Base-by-base conservation (phyloP, 2,888 invertebrate genomes). In the Ophion slaviceki region DNA sequence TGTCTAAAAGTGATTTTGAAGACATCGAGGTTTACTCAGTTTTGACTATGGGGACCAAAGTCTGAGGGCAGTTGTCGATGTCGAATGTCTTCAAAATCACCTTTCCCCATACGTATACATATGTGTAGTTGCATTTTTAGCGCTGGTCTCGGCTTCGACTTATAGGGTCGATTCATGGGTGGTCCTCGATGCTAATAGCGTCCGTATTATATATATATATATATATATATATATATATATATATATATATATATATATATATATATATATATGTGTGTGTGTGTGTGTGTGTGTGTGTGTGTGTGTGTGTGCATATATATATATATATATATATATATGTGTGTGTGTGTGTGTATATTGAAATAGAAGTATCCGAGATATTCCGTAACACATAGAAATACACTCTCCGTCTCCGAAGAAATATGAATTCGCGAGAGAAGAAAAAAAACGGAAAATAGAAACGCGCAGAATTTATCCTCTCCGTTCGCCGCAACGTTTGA, bases 131-230 rank as follows among this genome's bases (percentile, higher is more conserved):
- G 76, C 32, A 74, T 75, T 81, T 75, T 74, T 68, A 70, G 80
- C 90, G 88, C 90, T 88, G 89, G 88, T 89, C 89, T 88, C 80
- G 86, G 88, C 87, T 87, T 88, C 86, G 88, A 88, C 90, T 68
- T 68, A 86, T 83, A 91, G 93, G 92, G 92, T 93, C 93, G 92
- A 91, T 89, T 88, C 92, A 93, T 93, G 94, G 94, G 93, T 93
- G 93, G 93, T 93, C 94, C 90, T 88, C 90, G 90, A 92, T 92
- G 92, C 92, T 92, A 93, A 93, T 93, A 91, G 87, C 84, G 85
- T 87, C 82, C 81, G 66, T 80, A 83, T 80, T 77, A 82, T 75
- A 45, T 74, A 80, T 72, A 47, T 66, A 53, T n/a, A 17, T 57
- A 40, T n/a, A 68, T 53, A 53, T 53, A 75, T 17, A 17, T 45